A percentile compares a stretch with the other conserved stretches of the same genome.
Conservation (phyloP, 2,113 vertebrate genomes). For the Tragelaphus scriptus region DNA sequence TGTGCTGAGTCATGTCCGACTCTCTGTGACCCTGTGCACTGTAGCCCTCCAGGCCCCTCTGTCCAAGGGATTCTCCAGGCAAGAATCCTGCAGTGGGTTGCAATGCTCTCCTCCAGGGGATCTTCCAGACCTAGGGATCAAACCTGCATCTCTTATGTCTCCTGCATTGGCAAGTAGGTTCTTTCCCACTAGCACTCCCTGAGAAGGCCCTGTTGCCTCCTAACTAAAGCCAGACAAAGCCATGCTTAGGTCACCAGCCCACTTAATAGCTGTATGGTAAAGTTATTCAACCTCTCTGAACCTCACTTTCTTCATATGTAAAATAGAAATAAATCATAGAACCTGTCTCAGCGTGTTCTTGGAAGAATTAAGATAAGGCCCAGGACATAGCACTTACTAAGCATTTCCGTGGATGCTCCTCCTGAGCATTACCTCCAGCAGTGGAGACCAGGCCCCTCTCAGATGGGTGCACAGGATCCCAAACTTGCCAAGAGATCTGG, state of each 20-base stretch:
- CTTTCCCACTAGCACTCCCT: background rate
- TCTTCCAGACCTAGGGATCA: background rate
- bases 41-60: background rate
- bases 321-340: background rate
- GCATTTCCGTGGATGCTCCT: background rate
- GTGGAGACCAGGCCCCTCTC: background rate
- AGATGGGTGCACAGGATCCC: background rate
- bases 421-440: background rate
- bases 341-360: background rate
- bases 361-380: background rate
- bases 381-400: background rate
- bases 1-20: background rate
- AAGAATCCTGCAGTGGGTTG: background rate
- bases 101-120: background rate
- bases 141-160: background rate
- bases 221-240: background rate
- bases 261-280: background rate
- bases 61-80: background rate
- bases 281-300: background rate
- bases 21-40: background rate
- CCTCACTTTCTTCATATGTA: background rate
- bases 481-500: background rate
- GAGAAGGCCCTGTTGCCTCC: background rate
- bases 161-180: background rate
- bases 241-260: background rate